phyloP scores from a whole-genome alignment of 2,113 vertebrate genomes.

The Smithornis capensis region DNA sequence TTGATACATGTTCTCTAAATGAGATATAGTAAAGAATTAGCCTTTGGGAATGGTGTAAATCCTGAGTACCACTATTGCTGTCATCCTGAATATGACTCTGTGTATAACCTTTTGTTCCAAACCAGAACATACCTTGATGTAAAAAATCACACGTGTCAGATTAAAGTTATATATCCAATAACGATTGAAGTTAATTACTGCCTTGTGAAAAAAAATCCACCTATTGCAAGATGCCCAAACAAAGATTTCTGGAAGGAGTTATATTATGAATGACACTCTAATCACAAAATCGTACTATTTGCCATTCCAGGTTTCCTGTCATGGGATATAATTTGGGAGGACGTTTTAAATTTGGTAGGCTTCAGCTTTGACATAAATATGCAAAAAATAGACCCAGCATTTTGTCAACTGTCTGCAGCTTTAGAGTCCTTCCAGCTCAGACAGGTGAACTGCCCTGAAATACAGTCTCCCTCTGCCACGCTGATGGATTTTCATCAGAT shows the following conservation, averaged over 20 bases:
- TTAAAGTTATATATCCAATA: not conserved
- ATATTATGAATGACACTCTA: not conserved
- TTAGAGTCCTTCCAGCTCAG: not conserved
- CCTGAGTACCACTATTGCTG: not conserved
- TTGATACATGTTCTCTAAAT: not conserved
- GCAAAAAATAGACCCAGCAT: not conserved
- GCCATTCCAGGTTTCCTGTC: not conserved
- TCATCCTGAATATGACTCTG: not conserved
- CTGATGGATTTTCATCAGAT: constrained; percentile 27
- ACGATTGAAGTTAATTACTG: not conserved
- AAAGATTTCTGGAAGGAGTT: not conserved
- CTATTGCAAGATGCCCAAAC: not conserved
- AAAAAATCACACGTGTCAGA: rapidly evolving
- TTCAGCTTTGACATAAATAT: not conserved
- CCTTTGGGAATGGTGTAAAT: not conserved
- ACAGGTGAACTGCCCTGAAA: constrained; percentile 1
- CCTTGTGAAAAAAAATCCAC: not conserved
- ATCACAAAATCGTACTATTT: not conserved
- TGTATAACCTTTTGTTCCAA: not conserved
- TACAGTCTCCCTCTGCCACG: not conserved
- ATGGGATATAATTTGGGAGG: not conserved
- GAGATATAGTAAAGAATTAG: not conserved
- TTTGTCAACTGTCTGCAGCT: constrained; percentile 13
- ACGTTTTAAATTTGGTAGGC: not conserved
- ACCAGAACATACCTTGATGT: not conserved